Base-by-base conservation (phyloP, 2,113 vertebrate genomes). In the Centrocercus urophasianus region DNA sequence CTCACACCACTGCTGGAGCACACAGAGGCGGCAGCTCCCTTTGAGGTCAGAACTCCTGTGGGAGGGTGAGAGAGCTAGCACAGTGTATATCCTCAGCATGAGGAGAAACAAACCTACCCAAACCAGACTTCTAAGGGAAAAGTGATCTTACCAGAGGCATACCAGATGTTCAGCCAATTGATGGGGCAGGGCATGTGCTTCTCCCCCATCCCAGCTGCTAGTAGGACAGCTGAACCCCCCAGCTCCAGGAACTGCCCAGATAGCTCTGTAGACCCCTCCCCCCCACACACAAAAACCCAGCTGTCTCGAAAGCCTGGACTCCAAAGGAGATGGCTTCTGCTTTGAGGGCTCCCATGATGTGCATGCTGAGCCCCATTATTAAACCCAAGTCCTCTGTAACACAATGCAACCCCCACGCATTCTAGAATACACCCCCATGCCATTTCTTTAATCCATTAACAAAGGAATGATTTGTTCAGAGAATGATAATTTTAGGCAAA, bases 331-430 rank as follows among this genome's bases (percentile, higher is more conserved):
- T 2, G 1, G 38, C 34, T 64, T 48, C 78, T 66, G 74, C 56
- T 73, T 43, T 8, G 21, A 70, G 24, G 36, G 47, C 17, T n/a
- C 22, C 32, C 8, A n/a, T 0, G 1, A 69, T 7, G 32, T 0
- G 0, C 56, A 24, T 2, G 5, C n/a, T 36, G 21, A 90, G n/a
- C 69, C 63, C 32, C 11, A 34, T 13, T 72, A 63, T 57, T 42
- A 42, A 84, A 67, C 40, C 19, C 42, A 63, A 76, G 57, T 13
- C 45, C 34, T 45, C 34, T 8, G 10, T 21, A 84, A 61, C 6
- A 52, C 50, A 52, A 18, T 67, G 38, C 6, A 50, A 28, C 34
- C 13, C 28, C 4, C 4, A 12, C 0, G 0, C 48, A 17, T 34
- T 69, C 69, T 45, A 76, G 76, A 67, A 67, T 20, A 21, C 28